A percentile compares a stretch with the other conserved stretches of the same genome.
These are phyloP conservation scores for Urosaurus nigricauda DNA, from an alignment of 2,797 vertebrate genomes.

Conservation along the genomic window DNA sequence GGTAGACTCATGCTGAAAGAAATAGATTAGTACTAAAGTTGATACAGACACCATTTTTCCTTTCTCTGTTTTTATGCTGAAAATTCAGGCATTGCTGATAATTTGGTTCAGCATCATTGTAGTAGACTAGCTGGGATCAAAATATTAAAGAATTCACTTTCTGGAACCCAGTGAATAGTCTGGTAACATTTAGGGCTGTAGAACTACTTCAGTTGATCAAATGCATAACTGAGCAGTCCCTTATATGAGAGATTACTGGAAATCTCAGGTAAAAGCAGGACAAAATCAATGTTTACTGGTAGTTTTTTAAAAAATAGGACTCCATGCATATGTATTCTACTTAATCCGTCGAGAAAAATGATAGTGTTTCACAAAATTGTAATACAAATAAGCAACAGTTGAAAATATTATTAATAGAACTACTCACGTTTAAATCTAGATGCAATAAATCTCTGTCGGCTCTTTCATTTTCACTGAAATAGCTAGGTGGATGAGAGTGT, in stretches of 20 bases:
- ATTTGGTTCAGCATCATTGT: not conserved
- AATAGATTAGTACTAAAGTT: not conserved
- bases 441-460: constrained; percentile 72
- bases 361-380: not conserved
- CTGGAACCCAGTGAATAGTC: not conserved
- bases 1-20: too few species aligned
- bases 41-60: not conserved
- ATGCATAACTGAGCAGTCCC: too few species aligned
- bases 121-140: not conserved
- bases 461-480: constrained; percentile 73
- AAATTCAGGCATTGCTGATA: not conserved
- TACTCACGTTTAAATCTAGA: constrained; percentile 82
- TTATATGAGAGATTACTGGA: not conserved
- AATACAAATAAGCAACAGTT: constrained; percentile 1
- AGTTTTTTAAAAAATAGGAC: not conserved
- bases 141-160: not conserved
- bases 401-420: constrained; percentile 36
- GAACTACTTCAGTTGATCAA: not conserved
- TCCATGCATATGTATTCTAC: not conserved
- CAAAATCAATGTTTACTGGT: not conserved
- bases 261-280: not conserved
- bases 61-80: not conserved
- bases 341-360: not conserved
- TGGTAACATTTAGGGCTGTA: not conserved
- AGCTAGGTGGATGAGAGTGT: constrained; percentile 62